Evolutionary conservation across 1,140 invertebrate genomes (phyloP).

Genomic region (Melanaphis sacchari): DNA sequence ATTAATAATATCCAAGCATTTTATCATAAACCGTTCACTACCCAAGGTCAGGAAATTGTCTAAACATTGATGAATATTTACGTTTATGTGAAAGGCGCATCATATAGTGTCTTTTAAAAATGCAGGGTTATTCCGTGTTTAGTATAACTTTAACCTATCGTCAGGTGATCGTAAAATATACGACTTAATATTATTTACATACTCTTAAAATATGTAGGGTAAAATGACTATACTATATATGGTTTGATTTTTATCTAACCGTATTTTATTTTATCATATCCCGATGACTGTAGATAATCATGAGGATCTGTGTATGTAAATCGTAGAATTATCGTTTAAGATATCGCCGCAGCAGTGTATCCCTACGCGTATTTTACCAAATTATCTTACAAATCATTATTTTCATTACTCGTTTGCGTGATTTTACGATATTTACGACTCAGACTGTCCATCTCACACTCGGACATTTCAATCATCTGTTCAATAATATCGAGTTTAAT

Average conservation of each 20-base stretch:
- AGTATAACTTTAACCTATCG: too few relatives aligned
- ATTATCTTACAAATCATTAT: neutral
- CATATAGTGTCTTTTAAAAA: too few relatives aligned
- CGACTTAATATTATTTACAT: too few relatives aligned
- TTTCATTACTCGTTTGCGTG: neutral
- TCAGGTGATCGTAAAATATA: too few relatives aligned
- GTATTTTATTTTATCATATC: neutral
- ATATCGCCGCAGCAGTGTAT: neutral
- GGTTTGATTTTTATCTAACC: neutral
- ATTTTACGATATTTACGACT: neutral
- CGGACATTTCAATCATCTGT: neutral
- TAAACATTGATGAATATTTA: too few relatives aligned
- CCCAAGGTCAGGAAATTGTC: too few relatives aligned
- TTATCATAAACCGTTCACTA: too few relatives aligned
- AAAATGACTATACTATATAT: neutral
- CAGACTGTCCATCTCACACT: neutral
- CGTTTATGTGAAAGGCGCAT: too few relatives aligned
- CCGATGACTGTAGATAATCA: neutral
- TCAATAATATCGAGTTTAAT: neutral
- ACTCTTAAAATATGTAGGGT: too few relatives aligned
- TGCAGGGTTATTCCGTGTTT: too few relatives aligned
- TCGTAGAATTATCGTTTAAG: neutral
- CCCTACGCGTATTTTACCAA: neutral
- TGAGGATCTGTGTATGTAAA: neutral
- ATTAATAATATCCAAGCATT: too few relatives aligned